Conservation (phyloP, 1,140 invertebrate genomes). For the Zaprionus tsacasi region DNA sequence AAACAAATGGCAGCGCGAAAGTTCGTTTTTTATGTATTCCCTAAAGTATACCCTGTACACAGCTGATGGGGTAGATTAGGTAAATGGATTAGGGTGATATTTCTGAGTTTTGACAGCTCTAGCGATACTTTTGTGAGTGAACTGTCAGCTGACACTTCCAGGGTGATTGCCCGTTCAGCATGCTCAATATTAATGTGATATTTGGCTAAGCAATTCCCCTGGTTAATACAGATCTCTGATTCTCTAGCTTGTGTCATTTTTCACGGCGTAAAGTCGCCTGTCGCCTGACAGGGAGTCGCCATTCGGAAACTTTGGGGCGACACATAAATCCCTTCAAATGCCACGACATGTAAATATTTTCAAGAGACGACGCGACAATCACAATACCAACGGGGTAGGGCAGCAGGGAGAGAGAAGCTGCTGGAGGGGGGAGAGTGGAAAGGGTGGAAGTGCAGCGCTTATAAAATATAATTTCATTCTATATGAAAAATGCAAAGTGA, state of each 20-base stretch:
- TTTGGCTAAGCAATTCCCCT: slow-evolving; percentile 15
- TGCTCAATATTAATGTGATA: background rate
- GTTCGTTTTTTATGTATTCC: slow-evolving; percentile 9
- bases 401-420: background rate
- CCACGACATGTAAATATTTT: slow-evolving; percentile 75
- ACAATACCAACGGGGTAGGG: slow-evolving; percentile 3
- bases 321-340: slow-evolving; percentile 79
- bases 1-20: slow-evolving; percentile 59
- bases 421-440: background rate
- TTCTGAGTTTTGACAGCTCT: too few species aligned
- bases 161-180: background rate
- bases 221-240: slow-evolving; percentile 55
- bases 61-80: background rate
- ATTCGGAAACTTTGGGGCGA: slow-evolving; percentile 52
- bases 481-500: slow-evolving; percentile 83
- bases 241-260: slow-evolving; percentile 58
- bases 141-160: too few species aligned
- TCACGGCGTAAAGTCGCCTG: slow-evolving; percentile 57
- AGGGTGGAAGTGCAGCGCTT: slow-evolving; percentile 34
- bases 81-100: too few species aligned
- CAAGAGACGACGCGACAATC: slow-evolving; percentile 53
- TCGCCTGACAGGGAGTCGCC: slow-evolving; percentile 51
- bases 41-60: background rate
- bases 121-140: too few species aligned
- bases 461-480: slow-evolving; percentile 83